Conservation (phyloP, 2,888 invertebrate species). For the Drosophila affinis region DNA sequence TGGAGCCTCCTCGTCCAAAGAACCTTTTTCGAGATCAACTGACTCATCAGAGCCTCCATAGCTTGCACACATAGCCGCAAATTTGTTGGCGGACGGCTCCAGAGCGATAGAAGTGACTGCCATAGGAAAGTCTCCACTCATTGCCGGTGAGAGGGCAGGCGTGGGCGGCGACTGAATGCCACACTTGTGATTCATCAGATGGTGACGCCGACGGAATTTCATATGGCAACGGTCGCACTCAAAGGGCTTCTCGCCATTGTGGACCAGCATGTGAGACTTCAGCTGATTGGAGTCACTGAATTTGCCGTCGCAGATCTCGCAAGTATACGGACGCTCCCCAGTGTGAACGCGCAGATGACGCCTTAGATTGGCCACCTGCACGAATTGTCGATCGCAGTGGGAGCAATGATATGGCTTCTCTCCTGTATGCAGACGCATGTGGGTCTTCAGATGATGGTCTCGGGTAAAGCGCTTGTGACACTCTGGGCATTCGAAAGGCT, state of each 20-base stretch:
- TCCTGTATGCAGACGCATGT: conserved; percentile 95
- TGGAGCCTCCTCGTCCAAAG: conserved; percentile 83
- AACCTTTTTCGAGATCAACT: conserved; percentile 67
- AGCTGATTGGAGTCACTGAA: conserved; percentile 97
- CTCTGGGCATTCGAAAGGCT: conserved; percentile 95
- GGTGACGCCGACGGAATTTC: conserved; percentile 93
- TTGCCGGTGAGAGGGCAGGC: conserved; percentile 81
- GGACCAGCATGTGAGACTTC: conserved; percentile 94
- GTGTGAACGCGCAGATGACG: conserved; percentile 96
- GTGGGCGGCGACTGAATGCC: conserved; percentile 84
- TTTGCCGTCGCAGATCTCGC: conserved; percentile 92
- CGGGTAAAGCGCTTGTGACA: conserved; percentile 96
- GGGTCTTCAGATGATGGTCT: conserved; percentile 96
- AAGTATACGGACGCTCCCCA: conserved; percentile 94
- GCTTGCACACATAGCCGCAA: conserved; percentile 80
- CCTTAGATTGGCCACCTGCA: conserved; percentile 95
- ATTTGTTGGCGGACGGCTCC: conserved; percentile 76
- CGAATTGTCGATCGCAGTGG: conserved; percentile 95
- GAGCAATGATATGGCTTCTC: conserved; percentile 96
- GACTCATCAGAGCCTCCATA: conserved; percentile 82
- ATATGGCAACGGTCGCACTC: conserved; percentile 91
- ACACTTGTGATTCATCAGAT: conserved; percentile 93
- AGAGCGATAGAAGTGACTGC: conserved; percentile 64
- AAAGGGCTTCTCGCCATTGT: conserved; percentile 95
- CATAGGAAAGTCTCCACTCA: conserved; percentile 79